Evolutionary conservation across 2,797 vertebrate species (phyloP).

Genomic region (Arnoldichthys spilopterus): DNA sequence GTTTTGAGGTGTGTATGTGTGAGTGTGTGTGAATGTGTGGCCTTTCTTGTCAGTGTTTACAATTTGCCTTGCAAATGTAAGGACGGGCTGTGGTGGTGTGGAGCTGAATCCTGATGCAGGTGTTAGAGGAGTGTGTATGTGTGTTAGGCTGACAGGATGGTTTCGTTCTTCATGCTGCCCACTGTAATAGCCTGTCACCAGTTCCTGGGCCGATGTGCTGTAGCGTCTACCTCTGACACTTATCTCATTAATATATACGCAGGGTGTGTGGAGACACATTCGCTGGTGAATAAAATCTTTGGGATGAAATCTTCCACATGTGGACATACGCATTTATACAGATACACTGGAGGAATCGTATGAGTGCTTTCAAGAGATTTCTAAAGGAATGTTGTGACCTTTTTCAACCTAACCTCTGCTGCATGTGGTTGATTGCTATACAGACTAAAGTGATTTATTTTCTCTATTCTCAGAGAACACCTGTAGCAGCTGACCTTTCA

Average conservation of each 20-base stretch:
- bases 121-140: constrained; percentile 21
- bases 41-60: constrained; percentile 36
- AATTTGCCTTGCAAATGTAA: constrained; percentile 46
- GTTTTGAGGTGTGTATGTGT: constrained; percentile 31
- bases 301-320: background rate
- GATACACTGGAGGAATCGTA: background rate
- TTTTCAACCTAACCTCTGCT: background rate
- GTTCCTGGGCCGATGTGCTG: background rate
- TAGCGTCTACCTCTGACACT: background rate
- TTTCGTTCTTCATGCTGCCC: constrained; percentile 10
- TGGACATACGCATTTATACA: background rate
- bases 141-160: background rate
- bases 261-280: background rate
- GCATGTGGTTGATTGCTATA: background rate
- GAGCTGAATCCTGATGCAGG: constrained; percentile 34
- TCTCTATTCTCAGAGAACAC: no score
- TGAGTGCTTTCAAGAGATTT: background rate
- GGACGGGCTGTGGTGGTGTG: constrained; percentile 8
- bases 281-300: background rate
- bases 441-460: no score
- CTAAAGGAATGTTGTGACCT: background rate
- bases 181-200: constrained; percentile 47
- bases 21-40: constrained; percentile 28
- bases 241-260: constrained; percentile 1
- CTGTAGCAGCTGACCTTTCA: no score